These are phyloP conservation scores for Siphonodentalium dalli DNA, from an alignment of 2,888 invertebrate genomes.

Conservation along the genomic window DNA sequence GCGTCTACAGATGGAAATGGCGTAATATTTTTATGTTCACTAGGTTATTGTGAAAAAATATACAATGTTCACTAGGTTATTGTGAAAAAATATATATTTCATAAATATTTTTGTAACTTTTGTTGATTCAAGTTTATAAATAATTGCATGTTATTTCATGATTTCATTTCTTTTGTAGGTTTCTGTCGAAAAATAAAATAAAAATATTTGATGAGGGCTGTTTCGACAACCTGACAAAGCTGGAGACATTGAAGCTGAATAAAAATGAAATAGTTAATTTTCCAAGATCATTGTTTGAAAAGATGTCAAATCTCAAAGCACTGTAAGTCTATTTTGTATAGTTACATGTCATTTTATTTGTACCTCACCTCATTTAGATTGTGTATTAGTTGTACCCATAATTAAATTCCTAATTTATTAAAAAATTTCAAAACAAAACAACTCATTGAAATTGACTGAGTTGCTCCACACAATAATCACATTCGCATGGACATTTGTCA, in stretches of 20 bases:
- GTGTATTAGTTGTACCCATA: too few species aligned
- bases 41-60: neutral
- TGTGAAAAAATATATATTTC: neutral
- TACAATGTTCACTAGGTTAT: neutral
- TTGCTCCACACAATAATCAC: too few species aligned
- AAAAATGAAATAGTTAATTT: constrained; percentile 74
- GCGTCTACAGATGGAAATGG: too few species aligned
- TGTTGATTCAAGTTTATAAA: neutral
- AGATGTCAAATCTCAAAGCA: constrained; percentile 74
- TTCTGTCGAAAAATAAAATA: constrained; percentile 78
- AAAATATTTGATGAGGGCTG: constrained; percentile 75
- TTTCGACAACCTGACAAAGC: constrained; percentile 75
- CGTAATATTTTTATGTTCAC: too few species aligned
- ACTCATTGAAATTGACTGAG: too few species aligned
- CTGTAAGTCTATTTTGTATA: constrained; percentile 71
- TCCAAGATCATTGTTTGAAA: constrained; percentile 78
- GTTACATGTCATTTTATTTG: too few species aligned
- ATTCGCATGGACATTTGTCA: too few species aligned
- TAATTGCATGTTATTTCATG: neutral
- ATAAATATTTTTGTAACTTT: neutral
- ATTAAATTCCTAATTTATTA: too few species aligned
- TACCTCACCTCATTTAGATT: neutral
- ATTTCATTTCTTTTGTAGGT: constrained; percentile 66
- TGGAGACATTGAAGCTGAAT: constrained; percentile 80
- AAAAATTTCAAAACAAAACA: too few species aligned